These are phyloP conservation scores for Steinernema hermaphroditum DNA, from an alignment of 2,888 invertebrate species.

Conservation along the genomic window DNA sequence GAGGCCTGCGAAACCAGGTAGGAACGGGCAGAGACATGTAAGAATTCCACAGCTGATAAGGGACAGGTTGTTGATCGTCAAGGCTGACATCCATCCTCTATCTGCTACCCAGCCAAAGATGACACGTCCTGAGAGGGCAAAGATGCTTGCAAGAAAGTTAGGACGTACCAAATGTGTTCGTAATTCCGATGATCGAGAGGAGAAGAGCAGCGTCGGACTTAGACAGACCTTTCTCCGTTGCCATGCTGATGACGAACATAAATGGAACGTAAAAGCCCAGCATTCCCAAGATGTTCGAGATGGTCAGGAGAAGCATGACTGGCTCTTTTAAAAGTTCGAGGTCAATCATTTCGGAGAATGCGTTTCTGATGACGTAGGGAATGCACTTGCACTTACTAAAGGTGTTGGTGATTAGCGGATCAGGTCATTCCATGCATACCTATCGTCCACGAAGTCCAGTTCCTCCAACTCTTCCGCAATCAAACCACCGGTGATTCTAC, in stretches of 20 bases:
- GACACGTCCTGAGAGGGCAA: constrained; percentile 69
- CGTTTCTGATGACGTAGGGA: constrained; percentile 59
- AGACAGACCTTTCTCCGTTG: constrained; percentile 44
- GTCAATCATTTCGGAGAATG: constrained; percentile 64
- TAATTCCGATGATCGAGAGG: constrained; percentile 69
- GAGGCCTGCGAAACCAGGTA: constrained; percentile 76
- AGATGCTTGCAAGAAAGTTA: neutral
- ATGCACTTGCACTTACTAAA: constrained; percentile 57
- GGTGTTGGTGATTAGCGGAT: neutral
- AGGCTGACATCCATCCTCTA: constrained; percentile 73
- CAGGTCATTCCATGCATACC: constrained; percentile 30
- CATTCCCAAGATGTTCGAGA: constrained; percentile 92
- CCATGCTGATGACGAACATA: constrained; percentile 72
- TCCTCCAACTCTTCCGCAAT: constrained; percentile 26
- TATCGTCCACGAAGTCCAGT: constrained; percentile 1
- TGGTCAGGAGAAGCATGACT: constrained; percentile 83
- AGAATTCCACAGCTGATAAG: constrained; percentile 79
- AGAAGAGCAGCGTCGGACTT: constrained; percentile 49
- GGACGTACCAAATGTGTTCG: constrained; percentile 78
- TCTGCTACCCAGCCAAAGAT: constrained; percentile 76
- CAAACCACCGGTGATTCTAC: constrained; percentile 46
- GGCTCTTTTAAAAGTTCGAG: constrained; percentile 73
- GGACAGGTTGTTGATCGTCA: constrained; percentile 81
- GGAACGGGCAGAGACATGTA: constrained; percentile 81
- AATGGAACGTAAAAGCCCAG: constrained; percentile 93